These are phyloP conservation scores for Psittacula echo DNA, from an alignment of 2,797 vertebrate species.

Conservation along the genomic window DNA sequence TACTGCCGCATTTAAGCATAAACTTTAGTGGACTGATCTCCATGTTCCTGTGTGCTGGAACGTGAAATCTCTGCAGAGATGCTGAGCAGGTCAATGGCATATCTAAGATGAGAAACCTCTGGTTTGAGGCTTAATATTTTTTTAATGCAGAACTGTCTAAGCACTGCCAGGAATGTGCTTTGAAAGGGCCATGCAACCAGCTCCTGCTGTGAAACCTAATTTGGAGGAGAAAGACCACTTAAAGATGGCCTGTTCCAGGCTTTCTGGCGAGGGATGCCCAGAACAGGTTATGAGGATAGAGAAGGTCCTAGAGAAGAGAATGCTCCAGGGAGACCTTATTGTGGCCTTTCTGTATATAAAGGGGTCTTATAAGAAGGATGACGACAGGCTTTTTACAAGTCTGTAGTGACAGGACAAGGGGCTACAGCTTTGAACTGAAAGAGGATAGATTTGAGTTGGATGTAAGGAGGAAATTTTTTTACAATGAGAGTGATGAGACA, in stretches of 20 bases:
- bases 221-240: background rate
- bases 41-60: background rate
- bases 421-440: background rate
- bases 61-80: background rate
- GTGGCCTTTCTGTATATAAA: background rate
- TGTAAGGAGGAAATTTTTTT: background rate
- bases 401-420: background rate
- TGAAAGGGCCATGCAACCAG: background rate
- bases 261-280: background rate
- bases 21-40: background rate
- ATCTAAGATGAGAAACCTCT: background rate
- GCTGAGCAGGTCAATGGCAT: background rate
- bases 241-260: background rate
- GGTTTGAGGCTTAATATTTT: background rate
- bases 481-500: background rate
- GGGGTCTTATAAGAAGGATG: background rate
- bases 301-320: background rate
- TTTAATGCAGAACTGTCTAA: background rate
- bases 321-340: background rate
- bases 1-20: background rate
- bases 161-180: background rate
- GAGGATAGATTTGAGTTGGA: background rate
- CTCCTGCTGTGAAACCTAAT: background rate
- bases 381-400: background rate
- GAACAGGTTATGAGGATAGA: background rate